phyloP scores from a whole-genome alignment of 2,797 vertebrate species.

The Falco naumanni region DNA sequence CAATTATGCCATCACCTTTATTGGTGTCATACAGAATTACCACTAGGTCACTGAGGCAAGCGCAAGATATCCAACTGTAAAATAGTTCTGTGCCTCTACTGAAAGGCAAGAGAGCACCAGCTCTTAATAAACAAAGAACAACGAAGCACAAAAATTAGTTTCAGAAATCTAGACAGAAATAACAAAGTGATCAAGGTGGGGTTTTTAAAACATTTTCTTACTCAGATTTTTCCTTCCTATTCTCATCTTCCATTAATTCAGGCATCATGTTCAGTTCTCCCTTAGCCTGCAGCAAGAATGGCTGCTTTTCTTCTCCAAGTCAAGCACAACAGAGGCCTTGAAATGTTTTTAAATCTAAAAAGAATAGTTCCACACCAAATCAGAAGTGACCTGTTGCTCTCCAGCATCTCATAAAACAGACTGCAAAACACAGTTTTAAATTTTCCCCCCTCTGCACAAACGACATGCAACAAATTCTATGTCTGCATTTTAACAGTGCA shows the following conservation, averaged over 20 bases:
- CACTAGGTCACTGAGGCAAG: neutral
- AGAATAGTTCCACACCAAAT: neutral
- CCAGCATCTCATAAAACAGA: neutral
- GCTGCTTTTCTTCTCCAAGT: neutral
- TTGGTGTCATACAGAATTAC: neutral
- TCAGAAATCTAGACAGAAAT: neutral
- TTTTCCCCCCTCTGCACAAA: neutral
- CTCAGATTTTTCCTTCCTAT: neutral
- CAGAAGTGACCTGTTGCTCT: conserved; percentile 50
- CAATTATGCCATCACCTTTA: neutral
- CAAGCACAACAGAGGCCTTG: neutral
- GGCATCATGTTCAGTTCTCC: neutral
- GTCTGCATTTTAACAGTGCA: neutral
- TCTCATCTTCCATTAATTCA: neutral
- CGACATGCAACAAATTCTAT: neutral
- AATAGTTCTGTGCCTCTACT: neutral
- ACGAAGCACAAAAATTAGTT: neutral
- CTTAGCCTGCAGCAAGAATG: neutral
- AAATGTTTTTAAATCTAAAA: neutral
- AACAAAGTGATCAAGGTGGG: neutral
- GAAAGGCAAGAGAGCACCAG: neutral
- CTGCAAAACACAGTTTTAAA: neutral
- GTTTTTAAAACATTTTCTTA: accelerated
- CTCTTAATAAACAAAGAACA: neutral
- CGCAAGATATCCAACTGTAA: neutral